Percentiles rank a stretch among this genome's conserved stretches.
Conservation (phyloP, 2,797 vertebrate genomes). For the Tragelaphus eurycerus region DNA sequence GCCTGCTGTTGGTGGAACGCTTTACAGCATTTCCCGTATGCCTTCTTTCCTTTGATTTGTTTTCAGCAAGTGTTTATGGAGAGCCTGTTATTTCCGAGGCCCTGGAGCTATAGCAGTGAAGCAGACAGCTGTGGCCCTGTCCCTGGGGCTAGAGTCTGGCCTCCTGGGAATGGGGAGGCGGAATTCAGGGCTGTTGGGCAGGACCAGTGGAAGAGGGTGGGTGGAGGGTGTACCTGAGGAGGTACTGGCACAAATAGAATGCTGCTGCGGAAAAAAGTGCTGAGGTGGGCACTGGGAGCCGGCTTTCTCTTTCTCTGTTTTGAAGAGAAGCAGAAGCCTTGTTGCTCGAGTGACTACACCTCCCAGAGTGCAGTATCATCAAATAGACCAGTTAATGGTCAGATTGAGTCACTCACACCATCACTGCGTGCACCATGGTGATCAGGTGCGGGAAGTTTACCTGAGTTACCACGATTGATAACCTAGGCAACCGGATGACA, state of each 20-base stretch:
- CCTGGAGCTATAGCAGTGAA: neutral
- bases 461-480: neutral
- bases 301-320: neutral
- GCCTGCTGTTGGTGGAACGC: neutral
- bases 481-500: neutral
- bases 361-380: neutral
- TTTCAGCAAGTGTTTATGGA: constrained; percentile 4
- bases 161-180: neutral
- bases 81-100: neutral
- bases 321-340: constrained; percentile 7
- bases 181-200: neutral
- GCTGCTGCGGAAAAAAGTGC: neutral
- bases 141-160: neutral
- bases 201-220: neutral
- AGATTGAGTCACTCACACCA: neutral
- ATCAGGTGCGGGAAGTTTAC: neutral
- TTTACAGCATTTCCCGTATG: neutral
- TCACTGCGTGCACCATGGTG: neutral
- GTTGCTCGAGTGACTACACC: neutral
- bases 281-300: neutral
- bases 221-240: neutral
- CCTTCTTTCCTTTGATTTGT: neutral
- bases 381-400: neutral
- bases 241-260: neutral
- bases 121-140: neutral